Base-by-base conservation (phyloP, 1,140 invertebrate species). In the Cotesia vestalis region DNA sequence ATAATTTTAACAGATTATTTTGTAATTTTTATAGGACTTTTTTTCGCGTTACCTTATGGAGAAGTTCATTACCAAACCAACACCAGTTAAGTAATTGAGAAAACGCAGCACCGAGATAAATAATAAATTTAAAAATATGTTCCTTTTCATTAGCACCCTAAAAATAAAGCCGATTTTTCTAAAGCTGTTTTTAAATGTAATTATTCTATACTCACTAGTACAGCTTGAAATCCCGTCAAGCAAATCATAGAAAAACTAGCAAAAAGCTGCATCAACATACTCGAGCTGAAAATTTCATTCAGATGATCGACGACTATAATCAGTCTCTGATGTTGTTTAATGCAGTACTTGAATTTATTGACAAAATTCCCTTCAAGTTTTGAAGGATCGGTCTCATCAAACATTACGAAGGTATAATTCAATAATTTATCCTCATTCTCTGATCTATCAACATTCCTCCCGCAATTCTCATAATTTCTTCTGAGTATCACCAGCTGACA, bases 201-300 rank as follows among this genome's bases (percentile, higher is more conserved):
- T 46, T 46, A 11, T 2, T 46, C 40, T 46, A 0, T 4, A 73
- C 77, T 78, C 72, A 82, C 79, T 74, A 77, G 70, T 11, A 74
- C 40, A 12, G 73, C 75, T 62, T 81, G 80, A 69, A 81, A 81
- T 61, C 79, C 75, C 12, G 75, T 76, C 46, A 81, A 73, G 59
- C 79, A 81, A 74, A 81, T 81, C 57, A 81, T 80, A 53, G 70
- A 73, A 9, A 71, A 77, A 40, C 80, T 81, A 11, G 75, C 78
- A 8, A 77, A 59, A 66, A 82, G 73, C 62, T 81, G 80, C 53
- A 77, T 59, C 57, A 81, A 75, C 78, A 78, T 76, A 20, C 75
- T 75, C n/a, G 66, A 66, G 69, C 63, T 79, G 38, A 76, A 82
- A 3, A 77, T 11, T n/a, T 71, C 35, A 63, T 82, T 80, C 34